Percentiles rank a stretch among this genome's conserved stretches.
phyloP scores from a whole-genome alignment of 2,888 invertebrate genomes.

The Cremastobaeus sp. region DNA sequence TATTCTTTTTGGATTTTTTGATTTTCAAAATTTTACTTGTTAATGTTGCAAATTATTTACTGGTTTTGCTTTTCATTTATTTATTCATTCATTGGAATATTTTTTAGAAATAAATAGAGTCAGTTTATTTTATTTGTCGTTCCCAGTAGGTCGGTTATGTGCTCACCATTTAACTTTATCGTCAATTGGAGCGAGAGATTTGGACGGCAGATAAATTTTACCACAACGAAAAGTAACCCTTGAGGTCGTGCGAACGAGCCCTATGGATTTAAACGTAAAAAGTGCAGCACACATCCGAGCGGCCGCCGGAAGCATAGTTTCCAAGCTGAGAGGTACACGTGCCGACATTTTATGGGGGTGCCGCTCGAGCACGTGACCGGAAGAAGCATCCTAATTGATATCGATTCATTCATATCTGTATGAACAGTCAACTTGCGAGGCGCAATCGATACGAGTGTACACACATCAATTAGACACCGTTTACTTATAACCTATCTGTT shows the following conservation, averaged over 20 bases:
- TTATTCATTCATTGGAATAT: no score
- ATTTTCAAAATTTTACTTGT: no score
- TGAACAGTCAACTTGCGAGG: conserved; percentile 46
- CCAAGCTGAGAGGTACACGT: conserved; percentile 70
- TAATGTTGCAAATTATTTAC: no score
- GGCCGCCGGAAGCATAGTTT: conserved; percentile 63
- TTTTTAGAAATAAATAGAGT: no score
- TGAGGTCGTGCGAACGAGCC: conserved; percentile 65
- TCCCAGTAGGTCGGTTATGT: no score
- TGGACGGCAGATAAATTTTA: conserved; percentile 24
- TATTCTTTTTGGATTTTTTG: no score
- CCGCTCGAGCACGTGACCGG: conserved; percentile 75
- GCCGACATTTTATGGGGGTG: conserved; percentile 70
- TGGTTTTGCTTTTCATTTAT: no score
- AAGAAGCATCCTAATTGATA: conserved; percentile 78
- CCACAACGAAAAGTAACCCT: conserved; percentile 58
- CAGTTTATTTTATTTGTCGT: no score
- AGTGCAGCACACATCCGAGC: conserved; percentile 48
- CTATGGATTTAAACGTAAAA: conserved; percentile 54
- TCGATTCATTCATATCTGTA: conserved; percentile 70
- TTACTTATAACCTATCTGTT: conserved; percentile 28
- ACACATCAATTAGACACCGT: conserved; percentile 49
- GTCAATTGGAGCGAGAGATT: conserved; percentile 34
- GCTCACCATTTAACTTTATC: conserved; percentile 41
- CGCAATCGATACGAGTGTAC: conserved; percentile 39